Base-by-base conservation (phyloP, 2,797 vertebrate genomes). In the Hydrophis major region DNA sequence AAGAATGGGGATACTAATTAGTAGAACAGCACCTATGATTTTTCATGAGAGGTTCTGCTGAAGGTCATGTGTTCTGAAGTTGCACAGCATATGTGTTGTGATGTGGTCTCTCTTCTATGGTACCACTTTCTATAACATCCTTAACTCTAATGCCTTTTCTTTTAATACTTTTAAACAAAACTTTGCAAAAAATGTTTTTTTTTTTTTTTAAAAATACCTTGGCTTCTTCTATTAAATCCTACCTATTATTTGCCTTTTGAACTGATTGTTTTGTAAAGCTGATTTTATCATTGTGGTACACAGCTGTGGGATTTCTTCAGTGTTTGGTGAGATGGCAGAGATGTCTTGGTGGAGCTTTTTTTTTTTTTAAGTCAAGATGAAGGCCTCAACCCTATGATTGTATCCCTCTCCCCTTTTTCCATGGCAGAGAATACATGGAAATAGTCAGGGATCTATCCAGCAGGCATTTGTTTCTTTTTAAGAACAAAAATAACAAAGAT, bases 381-480 rank as follows among this genome's bases (percentile, higher is more conserved):
- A 78, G 18, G 32, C 32, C 18, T 10, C 18, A 78, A 78, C 18
- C 37, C 20, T 42, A 42, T 78, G 74, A 11, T 2, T 78, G 37
- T 22, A 78, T 37, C 37, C 20, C 1, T 78, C 6, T 42, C 8
- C 18, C 37, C 37, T 0, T 22, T 78, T 78, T 42, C 20, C 20
- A 22, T 78, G 37, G n/a, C 22, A 78, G 0, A 11, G 18, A 8
- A 78, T 37, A 22, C 7, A 22, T 42, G 37, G 25, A 78, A 42
- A 78, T 22, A 42, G 74, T 3, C 37, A 78, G 74, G 20, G 37
- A 14, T 55, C 78, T 61, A 25, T 25, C 42, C 50, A 88, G 32
- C 50, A 57, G 55, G 37, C 0, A 42, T 90, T 94, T n/a, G 0
- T 61, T 94, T 92, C 2, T 90, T 95, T 90, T 89, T 93, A 94